Evolutionary conservation across 1,140 invertebrate species (phyloP), one percentile per base, ranked within the genome.

Genomic region (Campoletis sonorensis): DNA sequence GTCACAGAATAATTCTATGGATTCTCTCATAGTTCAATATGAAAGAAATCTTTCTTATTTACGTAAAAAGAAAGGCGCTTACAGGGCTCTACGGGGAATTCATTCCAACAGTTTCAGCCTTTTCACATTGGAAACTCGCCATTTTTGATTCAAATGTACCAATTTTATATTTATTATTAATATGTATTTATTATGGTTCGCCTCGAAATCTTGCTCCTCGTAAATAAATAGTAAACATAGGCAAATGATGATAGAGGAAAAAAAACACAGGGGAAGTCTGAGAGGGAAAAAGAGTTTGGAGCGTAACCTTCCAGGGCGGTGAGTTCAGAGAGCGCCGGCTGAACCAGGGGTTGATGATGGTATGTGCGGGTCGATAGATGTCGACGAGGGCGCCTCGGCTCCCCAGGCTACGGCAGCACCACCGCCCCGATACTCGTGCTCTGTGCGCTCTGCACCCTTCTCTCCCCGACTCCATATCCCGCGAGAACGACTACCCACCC

Each of bases 301-400:
- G 81, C 72, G 81, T 85, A 84, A 85, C 79, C 84, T 87, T 87
- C 79, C 85, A 84, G 87, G 85, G 85, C 82, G 84, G 84, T 84
- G 81, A 83, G 85, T 79, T 84, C 84, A 64, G 61, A 70, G 80
- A 76, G 61, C 71, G 45, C 58, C 81, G 81, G 72, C 85, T 77
- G 58, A 58, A 76, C 75, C 77, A 67, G 73, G 79, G 82, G 82
- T 64, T 64, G 72, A 23, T 75, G 72, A 49, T 75, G 72, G 61
- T 64, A 49, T 75, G 72, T 75, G 84, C 88, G 86, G 88, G 88
- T 89, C 88, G 88, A 90, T 89, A 89, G 88, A 89, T 87, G 88
- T 85, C 89, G 82, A 88, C 88, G 86, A 84, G 61, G 61, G 80
- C 80, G 79, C 84, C 85, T 87, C 85, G 81, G 84, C 86, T 82